A percentile compares a stretch with the other conserved stretches of the same genome.
phyloP scores from a whole-genome alignment of 1,140 invertebrate species.

The Drosophila paulistorum region DNA sequence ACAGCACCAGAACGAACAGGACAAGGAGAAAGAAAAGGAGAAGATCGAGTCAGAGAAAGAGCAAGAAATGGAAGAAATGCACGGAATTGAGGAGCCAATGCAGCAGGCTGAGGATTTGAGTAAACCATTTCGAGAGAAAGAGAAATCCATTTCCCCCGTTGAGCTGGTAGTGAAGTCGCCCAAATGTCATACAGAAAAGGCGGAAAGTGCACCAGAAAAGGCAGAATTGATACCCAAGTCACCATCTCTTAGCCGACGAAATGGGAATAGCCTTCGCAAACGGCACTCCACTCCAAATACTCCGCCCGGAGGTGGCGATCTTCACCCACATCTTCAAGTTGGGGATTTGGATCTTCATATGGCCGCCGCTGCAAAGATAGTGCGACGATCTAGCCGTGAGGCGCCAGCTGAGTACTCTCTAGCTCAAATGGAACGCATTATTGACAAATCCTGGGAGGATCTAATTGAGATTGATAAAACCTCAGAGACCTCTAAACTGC shows the following conservation, averaged over 20 bases:
- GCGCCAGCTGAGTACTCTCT: conserved; percentile 62
- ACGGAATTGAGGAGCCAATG: conserved; percentile 6
- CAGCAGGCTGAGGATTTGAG: conserved; percentile 67
- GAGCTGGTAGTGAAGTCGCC: conserved; percentile 27
- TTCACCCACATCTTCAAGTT: conserved; percentile 20
- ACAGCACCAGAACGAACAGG: not conserved
- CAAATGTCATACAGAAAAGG: conserved; percentile 14
- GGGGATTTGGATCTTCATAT: conserved; percentile 30
- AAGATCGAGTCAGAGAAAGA: conserved; percentile 15
- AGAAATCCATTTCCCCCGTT: conserved; percentile 43
- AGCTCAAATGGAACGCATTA: conserved; percentile 78
- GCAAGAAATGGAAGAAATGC: conserved; percentile 8
- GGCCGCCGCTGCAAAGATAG: conserved; percentile 56
- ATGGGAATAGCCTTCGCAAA: conserved; percentile 57
- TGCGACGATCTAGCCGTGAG: conserved; percentile 63
- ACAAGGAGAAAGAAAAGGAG: conserved; percentile 10
- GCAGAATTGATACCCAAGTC: conserved; percentile 40
- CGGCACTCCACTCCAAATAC: conserved; percentile 51
- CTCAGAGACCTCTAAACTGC: conserved; percentile 96
- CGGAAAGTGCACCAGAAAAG: conserved; percentile 33
- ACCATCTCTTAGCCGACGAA: conserved; percentile 40
- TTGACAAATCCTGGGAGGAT: conserved; percentile 97
- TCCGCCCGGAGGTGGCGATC: conserved; percentile 23
- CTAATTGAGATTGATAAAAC: conserved; percentile 94
- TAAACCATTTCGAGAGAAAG: conserved; percentile 39